These are phyloP conservation scores for Callyntrura sp. DNA, from an alignment of 2,888 invertebrate species.

Conservation along the genomic window DNA sequence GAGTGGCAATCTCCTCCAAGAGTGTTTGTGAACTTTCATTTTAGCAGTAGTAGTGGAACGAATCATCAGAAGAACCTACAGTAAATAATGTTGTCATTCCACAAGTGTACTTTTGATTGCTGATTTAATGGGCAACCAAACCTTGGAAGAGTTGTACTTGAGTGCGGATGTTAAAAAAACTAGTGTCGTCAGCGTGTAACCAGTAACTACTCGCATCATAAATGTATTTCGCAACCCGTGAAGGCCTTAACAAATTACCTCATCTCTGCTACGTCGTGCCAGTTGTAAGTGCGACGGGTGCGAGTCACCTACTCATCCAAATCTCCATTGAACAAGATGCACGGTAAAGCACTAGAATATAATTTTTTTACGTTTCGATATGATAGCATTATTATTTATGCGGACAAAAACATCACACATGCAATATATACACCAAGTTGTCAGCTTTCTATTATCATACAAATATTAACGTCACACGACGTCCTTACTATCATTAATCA, in stretches of 20 bases:
- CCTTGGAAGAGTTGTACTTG: constrained; percentile 25
- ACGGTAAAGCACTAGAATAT: constrained; percentile 24
- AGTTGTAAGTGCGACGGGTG: background rate
- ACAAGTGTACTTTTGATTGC: background rate
- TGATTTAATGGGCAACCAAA: constrained; percentile 33
- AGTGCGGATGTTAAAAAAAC: constrained; percentile 17
- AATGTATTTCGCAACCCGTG: background rate
- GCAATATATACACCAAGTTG: background rate
- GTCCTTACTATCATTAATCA: background rate
- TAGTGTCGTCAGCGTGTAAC: background rate
- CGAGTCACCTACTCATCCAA: background rate
- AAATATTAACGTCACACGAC: background rate
- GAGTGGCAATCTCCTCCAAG: background rate
- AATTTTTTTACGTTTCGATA: background rate
- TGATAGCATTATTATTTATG: too few relatives aligned
- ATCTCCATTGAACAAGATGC: constrained; percentile 29
- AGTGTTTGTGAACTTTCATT: too few relatives aligned
- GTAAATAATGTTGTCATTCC: background rate
- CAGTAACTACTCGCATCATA: background rate
- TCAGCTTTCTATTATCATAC: background rate
- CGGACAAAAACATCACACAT: background rate
- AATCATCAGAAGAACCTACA: too few relatives aligned
- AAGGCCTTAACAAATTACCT: constrained; percentile 23
- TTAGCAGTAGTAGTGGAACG: too few relatives aligned
- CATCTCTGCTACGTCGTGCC: background rate